Conservation (phyloP, 2,888 invertebrate genomes). For the Dendrolimus pini region DNA sequence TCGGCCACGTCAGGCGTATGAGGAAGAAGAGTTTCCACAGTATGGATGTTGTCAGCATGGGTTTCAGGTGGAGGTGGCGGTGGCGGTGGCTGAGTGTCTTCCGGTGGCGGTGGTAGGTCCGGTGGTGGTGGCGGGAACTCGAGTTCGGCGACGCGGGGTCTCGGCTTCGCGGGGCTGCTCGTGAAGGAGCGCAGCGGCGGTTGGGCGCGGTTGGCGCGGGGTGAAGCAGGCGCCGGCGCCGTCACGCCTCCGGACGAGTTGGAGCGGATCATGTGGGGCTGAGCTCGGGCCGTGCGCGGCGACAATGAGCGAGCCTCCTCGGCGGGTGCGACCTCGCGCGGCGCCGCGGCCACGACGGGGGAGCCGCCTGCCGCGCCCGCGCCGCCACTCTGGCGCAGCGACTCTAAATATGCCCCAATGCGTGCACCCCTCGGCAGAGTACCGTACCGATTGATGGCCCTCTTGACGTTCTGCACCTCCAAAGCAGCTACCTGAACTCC, state of each 20-base stretch:
- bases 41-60: conserved; percentile 62
- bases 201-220: conserved; percentile 48
- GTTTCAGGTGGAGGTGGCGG: conserved; percentile 74
- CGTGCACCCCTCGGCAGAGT: conserved; percentile 97
- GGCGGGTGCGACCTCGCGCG: conserved; percentile 75
- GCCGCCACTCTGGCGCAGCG: conserved; percentile 86
- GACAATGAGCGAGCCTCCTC: conserved; percentile 76
- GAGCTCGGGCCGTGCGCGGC: conserved; percentile 80
- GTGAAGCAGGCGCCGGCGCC: conserved; percentile 59
- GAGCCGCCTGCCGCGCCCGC: conserved; percentile 15
- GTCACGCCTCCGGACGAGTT: conserved; percentile 92
- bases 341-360: conserved; percentile 56
- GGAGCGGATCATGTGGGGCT: conserved; percentile 91
- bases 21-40: conserved; percentile 64
- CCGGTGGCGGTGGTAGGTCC: conserved; percentile 87
- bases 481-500: conserved; percentile 92
- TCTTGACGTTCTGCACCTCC: conserved; percentile 96
- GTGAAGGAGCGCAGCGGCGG: conserved; percentile 74
- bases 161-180: conserved; percentile 83
- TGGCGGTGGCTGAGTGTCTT: conserved; percentile 70
- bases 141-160: conserved; percentile 86
- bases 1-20: conserved; percentile 71
- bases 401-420: conserved; percentile 97
- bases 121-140: conserved; percentile 93
- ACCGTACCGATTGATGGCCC: conserved; percentile 96